phyloP scores from a whole-genome alignment of 2,113 vertebrate species.

The Ranitomeya variabilis region DNA sequence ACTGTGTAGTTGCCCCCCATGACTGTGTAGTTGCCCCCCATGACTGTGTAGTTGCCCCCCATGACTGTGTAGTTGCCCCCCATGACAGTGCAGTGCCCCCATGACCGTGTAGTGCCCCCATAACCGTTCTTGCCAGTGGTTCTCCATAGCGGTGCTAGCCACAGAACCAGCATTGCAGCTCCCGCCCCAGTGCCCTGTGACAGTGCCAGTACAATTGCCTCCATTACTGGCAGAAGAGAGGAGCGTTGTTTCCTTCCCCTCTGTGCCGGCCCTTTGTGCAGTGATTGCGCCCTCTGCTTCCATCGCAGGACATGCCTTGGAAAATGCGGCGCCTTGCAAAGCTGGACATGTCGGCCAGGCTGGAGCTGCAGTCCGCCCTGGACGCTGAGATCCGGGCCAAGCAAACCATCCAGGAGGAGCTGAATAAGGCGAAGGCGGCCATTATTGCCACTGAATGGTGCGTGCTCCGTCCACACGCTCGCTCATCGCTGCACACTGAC shows the following conservation, averaged over 20 bases:
- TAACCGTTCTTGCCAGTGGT: background rate
- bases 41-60: too few species aligned
- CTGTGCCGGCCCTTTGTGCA: too few species aligned
- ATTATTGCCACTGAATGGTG: conserved; percentile 95
- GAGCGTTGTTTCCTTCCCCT: too few species aligned
- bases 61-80: too few species aligned
- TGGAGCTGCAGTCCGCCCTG: conserved; percentile 95
- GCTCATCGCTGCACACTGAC: background rate
- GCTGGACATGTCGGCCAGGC: conserved; percentile 96
- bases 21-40: too few species aligned
- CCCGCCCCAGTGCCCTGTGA: background rate
- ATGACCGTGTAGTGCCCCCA: background rate
- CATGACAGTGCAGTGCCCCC: too few species aligned
- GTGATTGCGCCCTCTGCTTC: background rate
- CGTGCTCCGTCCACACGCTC: conserved; percentile 41
- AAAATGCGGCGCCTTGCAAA: conserved; percentile 98
- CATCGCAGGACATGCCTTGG: conserved; percentile 93
- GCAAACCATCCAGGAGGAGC: conserved; percentile 92
- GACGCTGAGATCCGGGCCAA: conserved; percentile 98
- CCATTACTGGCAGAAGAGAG: background rate
- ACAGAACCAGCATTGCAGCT: background rate
- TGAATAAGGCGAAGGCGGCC: conserved; percentile 94
- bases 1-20: too few species aligned
- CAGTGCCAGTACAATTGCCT: background rate
- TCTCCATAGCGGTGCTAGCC: background rate